Evolutionary conservation across 2,888 invertebrate species (phyloP), one percentile per base, ranked within the genome.

Genomic region (Alloplasta piceator): DNA sequence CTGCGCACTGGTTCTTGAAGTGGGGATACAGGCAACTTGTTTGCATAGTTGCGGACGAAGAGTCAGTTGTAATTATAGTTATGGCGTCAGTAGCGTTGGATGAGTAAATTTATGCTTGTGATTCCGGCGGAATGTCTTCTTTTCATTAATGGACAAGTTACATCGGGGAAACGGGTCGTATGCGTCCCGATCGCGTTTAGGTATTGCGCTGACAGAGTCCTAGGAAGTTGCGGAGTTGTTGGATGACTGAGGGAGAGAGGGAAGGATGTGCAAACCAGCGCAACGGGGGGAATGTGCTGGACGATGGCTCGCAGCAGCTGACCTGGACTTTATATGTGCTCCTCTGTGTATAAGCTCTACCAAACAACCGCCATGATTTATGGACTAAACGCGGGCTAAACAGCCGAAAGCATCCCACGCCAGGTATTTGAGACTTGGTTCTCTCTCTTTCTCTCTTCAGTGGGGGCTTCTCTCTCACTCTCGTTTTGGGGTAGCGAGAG

Each of bases 321-420:
- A 89, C 87, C 87, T 85, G 85, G 48, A 55, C 67, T 74, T 60
- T 70, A 52, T 75, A 46, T 10, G 56, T 38, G 43, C 50, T 60
- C 48, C 75, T 63, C 64, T 50, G 61, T 60, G 10, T 10, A 9
- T 63, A n/a, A 52, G 43, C 36, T 78, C 71, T 74, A 60, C 64
- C 60, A 68, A 77, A 86, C 85, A 86, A 88, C 85, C 84, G 84
- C 81, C 83, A 87, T 91, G 90, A 91, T 91, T 91, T 91, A 91
- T 90, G 86, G 67, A 85, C 84, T 82, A 83, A 85, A 83, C 84
- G 14, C 52, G 82, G 85, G 82, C 87, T 85, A 86, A 89, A 90
- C 86, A 87, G 86, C 82, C 85, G 80, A 78, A 82, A 86, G 85
- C 83, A 85, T 86, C 85, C 87, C 86, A 85, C 82, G 85, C 85